Evolutionary conservation across 2,888 invertebrate genomes (phyloP).

Genomic region (Parapristionchus giblindavisi): DNA sequence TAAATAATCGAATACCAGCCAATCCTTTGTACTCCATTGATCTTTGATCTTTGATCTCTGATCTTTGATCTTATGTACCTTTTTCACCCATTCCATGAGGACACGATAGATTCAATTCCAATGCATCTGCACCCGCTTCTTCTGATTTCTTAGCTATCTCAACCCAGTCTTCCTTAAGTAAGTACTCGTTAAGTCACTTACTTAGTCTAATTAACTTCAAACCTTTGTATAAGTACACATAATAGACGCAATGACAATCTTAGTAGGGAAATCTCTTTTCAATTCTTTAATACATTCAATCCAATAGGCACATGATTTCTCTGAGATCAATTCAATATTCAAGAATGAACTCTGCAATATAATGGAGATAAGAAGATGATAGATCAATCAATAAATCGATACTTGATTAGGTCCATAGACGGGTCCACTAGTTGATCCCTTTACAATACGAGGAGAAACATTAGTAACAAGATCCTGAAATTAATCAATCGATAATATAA

Average conservation of each 20-base stretch:
- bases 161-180: constrained; percentile 83
- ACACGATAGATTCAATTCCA: constrained; percentile 95
- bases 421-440: constrained; percentile 87
- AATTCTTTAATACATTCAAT: constrained; percentile 78
- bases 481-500: neutral
- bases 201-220: neutral
- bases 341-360: constrained; percentile 86
- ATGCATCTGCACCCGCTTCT: constrained; percentile 86
- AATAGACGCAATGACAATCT: constrained; percentile 67
- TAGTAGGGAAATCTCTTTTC: constrained; percentile 85
- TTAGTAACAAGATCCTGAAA: constrained; percentile 89
- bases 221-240: constrained; percentile 65
- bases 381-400: constrained; percentile 1
- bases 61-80: constrained; percentile 38
- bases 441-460: constrained; percentile 93
- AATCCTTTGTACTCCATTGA: constrained; percentile 77
- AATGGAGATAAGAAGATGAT: neutral
- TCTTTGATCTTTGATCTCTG: neutral
- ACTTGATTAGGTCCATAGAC: constrained; percentile 85
- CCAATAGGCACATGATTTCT: constrained; percentile 95
- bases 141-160: constrained; percentile 80
- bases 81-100: constrained; percentile 88
- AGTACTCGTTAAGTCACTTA: neutral
- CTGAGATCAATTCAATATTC: constrained; percentile 97
- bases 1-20: constrained; percentile 63